Evolutionary conservation across 2,888 invertebrate species (phyloP).

Genomic region (Philaethria dido): DNA sequence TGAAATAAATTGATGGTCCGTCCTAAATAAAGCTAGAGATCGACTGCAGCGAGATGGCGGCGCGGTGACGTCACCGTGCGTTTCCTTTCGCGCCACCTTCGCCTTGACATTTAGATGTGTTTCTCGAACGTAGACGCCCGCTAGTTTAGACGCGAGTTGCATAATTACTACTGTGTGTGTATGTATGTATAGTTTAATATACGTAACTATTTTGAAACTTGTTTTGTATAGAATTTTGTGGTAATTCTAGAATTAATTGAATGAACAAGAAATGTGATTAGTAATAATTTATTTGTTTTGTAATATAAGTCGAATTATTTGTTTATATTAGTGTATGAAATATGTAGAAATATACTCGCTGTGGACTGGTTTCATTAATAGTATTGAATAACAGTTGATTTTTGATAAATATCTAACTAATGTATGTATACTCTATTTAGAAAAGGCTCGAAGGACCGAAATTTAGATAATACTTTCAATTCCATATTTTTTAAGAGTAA

Average conservation of each 20-base stretch:
- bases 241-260: neutral
- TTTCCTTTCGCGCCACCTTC: conserved; percentile 78
- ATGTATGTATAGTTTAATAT: conserved; percentile 21
- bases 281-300: too few species aligned
- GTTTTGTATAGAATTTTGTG: neutral
- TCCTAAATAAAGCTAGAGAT: conserved; percentile 59
- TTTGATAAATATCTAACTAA: too few species aligned
- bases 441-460: too few species aligned
- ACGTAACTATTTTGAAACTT: neutral
- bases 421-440: too few species aligned
- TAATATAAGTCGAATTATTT: too few species aligned
- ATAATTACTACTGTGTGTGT: conserved; percentile 1
- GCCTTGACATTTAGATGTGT: conserved; percentile 78
- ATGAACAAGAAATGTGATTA: too few species aligned
- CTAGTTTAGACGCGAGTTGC: conserved; percentile 50
- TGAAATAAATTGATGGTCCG: conserved; percentile 50
- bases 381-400: too few species aligned
- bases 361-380: too few species aligned
- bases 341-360: too few species aligned
- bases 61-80: conserved; percentile 72
- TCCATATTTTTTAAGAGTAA: too few species aligned
- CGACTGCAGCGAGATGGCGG: conserved; percentile 66
- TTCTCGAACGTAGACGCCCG: conserved; percentile 68
- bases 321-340: too few species aligned
- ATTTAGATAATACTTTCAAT: too few species aligned